phyloP scores from a whole-genome alignment of 2,888 invertebrate species.

The Cryptus viduatorius region DNA sequence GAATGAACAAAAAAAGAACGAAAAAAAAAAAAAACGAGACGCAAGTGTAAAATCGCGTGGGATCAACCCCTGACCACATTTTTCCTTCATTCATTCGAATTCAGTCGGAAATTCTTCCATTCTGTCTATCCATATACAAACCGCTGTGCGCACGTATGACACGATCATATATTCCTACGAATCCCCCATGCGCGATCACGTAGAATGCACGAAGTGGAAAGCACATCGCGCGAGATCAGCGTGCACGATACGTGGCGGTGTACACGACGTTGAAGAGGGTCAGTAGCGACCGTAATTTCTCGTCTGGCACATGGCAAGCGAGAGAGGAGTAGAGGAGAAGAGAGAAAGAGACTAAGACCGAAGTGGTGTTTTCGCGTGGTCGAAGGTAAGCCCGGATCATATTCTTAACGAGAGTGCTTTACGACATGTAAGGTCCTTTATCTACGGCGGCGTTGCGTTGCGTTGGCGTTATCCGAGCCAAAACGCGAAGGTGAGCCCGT shows the following conservation, averaged over 20 bases:
- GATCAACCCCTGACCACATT: conserved; percentile 7
- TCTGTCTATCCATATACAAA: conserved; percentile 37
- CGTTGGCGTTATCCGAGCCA: conserved; percentile 83
- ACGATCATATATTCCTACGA: conserved; percentile 50
- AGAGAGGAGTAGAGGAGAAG: conserved; percentile 39
- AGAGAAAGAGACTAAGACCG: conserved; percentile 49
- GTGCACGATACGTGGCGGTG: conserved; percentile 65
- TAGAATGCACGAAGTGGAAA: conserved; percentile 52
- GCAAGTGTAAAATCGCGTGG: conserved; percentile 21
- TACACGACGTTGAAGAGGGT: conserved; percentile 78
- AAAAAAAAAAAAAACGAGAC: neutral
- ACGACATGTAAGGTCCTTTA: conserved; percentile 81
- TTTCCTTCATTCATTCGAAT: conserved; percentile 22
- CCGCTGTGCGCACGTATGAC: conserved; percentile 21
- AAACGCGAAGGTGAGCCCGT: conserved; percentile 69
- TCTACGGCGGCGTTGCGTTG: conserved; percentile 81
- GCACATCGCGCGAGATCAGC: conserved; percentile 62
- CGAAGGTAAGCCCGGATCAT: conserved; percentile 84
- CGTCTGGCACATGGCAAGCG: conserved; percentile 58
- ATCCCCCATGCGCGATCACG: conserved; percentile 47
- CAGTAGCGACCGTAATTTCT: conserved; percentile 79
- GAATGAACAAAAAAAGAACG: neutral
- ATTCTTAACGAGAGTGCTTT: conserved; percentile 85
- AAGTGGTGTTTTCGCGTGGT: conserved; percentile 75
- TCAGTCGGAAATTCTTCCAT: conserved; percentile 30